These are phyloP conservation scores for Phyllotreta striolata DNA, from an alignment of 2,888 invertebrate species.

Conservation along the genomic window DNA sequence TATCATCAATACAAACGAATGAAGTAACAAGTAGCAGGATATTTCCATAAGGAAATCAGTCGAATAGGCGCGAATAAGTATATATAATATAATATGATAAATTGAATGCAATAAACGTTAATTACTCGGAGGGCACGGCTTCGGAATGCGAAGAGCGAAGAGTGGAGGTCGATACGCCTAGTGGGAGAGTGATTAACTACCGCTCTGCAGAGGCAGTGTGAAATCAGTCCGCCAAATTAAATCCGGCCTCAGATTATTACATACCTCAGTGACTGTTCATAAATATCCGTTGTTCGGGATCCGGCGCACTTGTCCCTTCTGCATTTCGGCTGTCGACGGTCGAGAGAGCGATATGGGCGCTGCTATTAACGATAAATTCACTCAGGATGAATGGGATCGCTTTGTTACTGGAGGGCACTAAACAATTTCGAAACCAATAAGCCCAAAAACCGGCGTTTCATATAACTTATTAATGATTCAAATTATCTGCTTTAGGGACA, in stretches of 20 bases:
- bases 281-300: conserved; percentile 63
- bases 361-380: conserved; percentile 4
- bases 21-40: no score
- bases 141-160: conserved; percentile 34
- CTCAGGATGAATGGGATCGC: neutral
- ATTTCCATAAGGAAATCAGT: no score
- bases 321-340: conserved; percentile 5
- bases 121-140: conserved; percentile 34
- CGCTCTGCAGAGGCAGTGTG: conserved; percentile 65
- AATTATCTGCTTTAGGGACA: no score
- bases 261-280: conserved; percentile 76
- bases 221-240: conserved; percentile 78
- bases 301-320: conserved; percentile 2
- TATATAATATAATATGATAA: conserved; percentile 17
- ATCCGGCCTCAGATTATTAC: conserved; percentile 77
- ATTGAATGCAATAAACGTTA: conserved; percentile 38
- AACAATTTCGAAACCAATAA: no score
- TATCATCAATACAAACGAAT: no score
- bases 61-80: no score
- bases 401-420: neutral
- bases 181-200: conserved; percentile 61
- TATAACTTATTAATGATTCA: no score
- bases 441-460: no score
- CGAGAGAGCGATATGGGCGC: neutral
- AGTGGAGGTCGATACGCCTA: conserved; percentile 33